Percentiles rank a stretch among this genome's conserved stretches.
phyloP scores from a whole-genome alignment of 2,113 vertebrate genomes.

The Hirundichthys speculiger region DNA sequence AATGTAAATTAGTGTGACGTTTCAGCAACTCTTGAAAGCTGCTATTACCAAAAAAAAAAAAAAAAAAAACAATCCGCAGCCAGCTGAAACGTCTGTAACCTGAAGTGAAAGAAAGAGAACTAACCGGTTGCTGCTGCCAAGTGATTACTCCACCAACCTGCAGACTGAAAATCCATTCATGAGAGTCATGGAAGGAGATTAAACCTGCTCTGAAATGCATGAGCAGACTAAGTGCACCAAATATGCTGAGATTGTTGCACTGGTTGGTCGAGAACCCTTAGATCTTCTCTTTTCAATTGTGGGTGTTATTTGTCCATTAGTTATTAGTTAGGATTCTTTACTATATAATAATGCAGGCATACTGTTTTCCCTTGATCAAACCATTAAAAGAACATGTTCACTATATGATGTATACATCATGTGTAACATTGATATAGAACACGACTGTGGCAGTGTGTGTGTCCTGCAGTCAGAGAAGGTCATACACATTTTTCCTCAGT shows the following conservation, averaged over 20 bases:
- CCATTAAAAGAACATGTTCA: too few species aligned
- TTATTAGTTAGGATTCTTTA: too few species aligned
- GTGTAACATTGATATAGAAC: conserved; percentile 2
- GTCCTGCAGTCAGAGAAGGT: neutral
- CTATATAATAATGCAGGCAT: too few species aligned
- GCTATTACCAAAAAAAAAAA: too few species aligned
- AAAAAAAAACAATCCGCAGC: too few species aligned
- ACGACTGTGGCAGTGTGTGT: neutral
- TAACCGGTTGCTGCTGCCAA: neutral
- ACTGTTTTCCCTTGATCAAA: too few species aligned
- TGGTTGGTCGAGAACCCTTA: neutral
- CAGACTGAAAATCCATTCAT: conserved; percentile 43
- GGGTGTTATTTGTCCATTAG: neutral
- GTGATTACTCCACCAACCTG: conserved; percentile 20
- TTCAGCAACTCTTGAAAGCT: too few species aligned
- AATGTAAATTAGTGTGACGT: too few species aligned
- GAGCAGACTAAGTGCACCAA: conserved; percentile 57
- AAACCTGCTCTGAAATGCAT: conserved; percentile 42
- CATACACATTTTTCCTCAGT: neutral
- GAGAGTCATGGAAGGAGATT: conserved; percentile 62
- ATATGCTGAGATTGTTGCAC: conserved; percentile 53
- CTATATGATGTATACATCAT: too few species aligned
- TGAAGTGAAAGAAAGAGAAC: too few species aligned
- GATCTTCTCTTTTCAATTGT: neutral
- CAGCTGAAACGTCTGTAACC: too few species aligned